Conservation (phyloP, 2,113 vertebrate genomes). For the Thunnus maccoyii region DNA sequence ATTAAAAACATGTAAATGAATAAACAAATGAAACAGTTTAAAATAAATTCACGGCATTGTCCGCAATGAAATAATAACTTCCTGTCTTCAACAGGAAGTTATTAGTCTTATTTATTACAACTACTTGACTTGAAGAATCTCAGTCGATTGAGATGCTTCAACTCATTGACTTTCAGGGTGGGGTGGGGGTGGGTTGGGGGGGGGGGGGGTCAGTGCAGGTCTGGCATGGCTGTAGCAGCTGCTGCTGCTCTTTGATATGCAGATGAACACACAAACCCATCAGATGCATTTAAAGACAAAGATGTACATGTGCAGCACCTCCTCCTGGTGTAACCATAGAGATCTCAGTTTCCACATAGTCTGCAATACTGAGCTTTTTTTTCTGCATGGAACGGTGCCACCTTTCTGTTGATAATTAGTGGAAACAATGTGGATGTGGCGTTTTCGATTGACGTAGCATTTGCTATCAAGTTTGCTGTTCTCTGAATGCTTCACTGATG, state of each 20-base stretch:
- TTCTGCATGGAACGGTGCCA: conserved; percentile 27
- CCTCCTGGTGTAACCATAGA: not conserved
- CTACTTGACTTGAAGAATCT: no score
- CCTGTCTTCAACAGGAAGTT: no score
- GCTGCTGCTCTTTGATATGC: not conserved
- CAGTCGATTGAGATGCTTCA: no score
- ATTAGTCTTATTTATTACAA: no score
- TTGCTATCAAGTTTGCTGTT: conserved; percentile 34
- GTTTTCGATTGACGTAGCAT: conserved; percentile 23
- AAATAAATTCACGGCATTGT: no score
- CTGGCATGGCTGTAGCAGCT: not conserved
- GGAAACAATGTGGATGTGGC: conserved; percentile 45
- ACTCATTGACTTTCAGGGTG: no score
- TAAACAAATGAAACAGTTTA: no score
- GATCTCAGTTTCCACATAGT: conserved; percentile 47
- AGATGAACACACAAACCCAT: conserved; percentile 27
- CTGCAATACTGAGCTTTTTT: not conserved
- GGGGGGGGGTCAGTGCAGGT: no score
- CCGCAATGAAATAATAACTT: no score
- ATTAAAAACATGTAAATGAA: no score
- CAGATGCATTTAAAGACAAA: conserved; percentile 12
- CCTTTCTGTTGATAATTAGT: conserved; percentile 16
- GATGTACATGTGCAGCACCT: not conserved
- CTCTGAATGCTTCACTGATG: not conserved
- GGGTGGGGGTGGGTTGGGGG: no score